Evolutionary conservation across 1,140 invertebrate species (phyloP).

Genomic region (Tyrophagus putrescentiae): DNA sequence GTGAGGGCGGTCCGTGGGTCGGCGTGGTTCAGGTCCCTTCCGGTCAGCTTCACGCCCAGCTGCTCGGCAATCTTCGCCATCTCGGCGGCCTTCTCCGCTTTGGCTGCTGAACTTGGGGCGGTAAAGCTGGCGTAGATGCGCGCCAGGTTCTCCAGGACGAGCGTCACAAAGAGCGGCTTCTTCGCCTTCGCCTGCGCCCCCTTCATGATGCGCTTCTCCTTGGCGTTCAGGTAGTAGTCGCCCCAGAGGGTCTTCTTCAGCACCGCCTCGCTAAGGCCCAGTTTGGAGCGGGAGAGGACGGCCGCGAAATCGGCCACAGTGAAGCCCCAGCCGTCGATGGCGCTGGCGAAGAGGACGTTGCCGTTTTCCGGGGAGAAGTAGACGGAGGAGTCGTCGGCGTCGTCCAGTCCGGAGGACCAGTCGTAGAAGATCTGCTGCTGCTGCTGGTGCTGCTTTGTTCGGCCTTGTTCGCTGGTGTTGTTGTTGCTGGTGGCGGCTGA

Average conservation of each 20-base stretch:
- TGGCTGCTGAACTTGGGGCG: too few relatives aligned
- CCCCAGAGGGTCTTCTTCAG: conserved; percentile 77
- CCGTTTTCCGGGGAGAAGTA: conserved; percentile 83
- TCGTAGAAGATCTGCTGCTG: conserved; percentile 37
- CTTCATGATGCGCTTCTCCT: conserved; percentile 67
- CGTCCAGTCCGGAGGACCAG: conserved; percentile 64
- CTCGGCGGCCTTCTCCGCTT: conserved; percentile 54
- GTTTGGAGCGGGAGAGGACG: conserved; percentile 56
- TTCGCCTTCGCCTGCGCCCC: conserved; percentile 86
- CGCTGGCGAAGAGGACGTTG: conserved; percentile 93
- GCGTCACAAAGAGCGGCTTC: conserved; percentile 86
- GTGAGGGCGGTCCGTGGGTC: conserved; percentile 62
- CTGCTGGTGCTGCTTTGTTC: neutral
- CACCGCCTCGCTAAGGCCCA: conserved; percentile 47
- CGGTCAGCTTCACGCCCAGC: conserved; percentile 57
- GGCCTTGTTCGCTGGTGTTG: neutral
- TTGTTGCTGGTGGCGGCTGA: neutral
- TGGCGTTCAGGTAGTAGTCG: conserved; percentile 78
- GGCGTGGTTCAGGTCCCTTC: conserved; percentile 57
- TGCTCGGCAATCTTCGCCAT: conserved; percentile 62
- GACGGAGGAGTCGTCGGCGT: conserved; percentile 67
- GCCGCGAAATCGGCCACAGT: conserved; percentile 59
- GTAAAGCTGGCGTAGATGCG: conserved; percentile 68
- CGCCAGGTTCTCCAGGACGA: conserved; percentile 89
- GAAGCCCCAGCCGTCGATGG: conserved; percentile 95